These are phyloP conservation scores for Anser brachyrhynchus DNA, from an alignment of 2,113 vertebrate species.

Conservation along the genomic window DNA sequence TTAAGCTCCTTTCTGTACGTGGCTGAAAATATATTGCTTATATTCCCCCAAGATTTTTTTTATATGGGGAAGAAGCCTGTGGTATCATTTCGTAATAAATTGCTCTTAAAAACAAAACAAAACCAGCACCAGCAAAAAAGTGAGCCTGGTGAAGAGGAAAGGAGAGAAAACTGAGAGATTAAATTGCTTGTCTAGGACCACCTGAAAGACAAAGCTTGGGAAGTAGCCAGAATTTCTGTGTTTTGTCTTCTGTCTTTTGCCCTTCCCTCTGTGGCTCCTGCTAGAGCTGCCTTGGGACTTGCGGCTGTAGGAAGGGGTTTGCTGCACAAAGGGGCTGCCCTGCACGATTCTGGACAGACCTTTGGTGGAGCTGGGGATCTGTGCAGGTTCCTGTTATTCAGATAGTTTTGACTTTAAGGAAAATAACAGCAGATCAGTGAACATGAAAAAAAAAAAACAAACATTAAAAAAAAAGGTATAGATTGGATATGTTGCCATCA, in stretches of 20 bases:
- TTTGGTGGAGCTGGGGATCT: neutral
- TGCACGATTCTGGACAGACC: neutral
- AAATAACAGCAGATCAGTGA: neutral
- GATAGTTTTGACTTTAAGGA: neutral
- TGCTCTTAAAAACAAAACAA: neutral
- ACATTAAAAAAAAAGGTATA: neutral
- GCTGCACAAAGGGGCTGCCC: neutral
- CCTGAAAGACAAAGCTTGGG: neutral
- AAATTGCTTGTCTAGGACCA: neutral
- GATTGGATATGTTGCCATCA: neutral
- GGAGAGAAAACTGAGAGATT: neutral
- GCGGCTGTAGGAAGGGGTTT: neutral
- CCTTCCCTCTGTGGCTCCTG: neutral
- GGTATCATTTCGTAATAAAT: slow-evolving; percentile 32
- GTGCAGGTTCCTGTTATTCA: neutral
- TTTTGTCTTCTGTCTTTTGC: neutral
- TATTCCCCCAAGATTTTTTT: neutral
- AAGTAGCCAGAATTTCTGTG: neutral
- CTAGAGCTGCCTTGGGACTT: neutral
- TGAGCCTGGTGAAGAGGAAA: neutral
- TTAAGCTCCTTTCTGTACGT: neutral
- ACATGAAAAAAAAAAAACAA: neutral
- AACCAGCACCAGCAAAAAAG: neutral
- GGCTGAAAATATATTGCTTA: neutral
- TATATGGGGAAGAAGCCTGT: neutral